A percentile compares a stretch with the other conserved stretches of the same genome.
Conservation (phyloP, 2,888 invertebrate species). For the Bombyx huttoni region DNA sequence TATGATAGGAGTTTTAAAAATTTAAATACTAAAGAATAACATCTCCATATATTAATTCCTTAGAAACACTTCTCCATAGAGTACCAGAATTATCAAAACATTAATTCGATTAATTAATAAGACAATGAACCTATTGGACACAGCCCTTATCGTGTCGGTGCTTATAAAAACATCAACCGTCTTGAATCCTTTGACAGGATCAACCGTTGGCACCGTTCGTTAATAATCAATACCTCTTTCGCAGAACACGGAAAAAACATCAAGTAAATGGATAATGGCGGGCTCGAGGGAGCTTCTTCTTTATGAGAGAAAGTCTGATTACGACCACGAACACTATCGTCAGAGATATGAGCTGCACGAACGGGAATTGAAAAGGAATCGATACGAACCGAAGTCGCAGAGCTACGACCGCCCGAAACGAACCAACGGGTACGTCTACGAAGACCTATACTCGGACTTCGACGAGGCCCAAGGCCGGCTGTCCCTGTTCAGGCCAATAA, state of each 20-base stretch:
- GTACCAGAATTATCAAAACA: too few relatives aligned
- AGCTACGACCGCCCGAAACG: constrained; percentile 34
- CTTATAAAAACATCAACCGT: not conserved
- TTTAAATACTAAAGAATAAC: too few relatives aligned
- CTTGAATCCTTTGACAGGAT: not conserved
- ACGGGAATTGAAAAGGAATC: constrained; percentile 12
- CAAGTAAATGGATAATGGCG: constrained; percentile 40
- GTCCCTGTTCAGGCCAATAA: constrained; percentile 61
- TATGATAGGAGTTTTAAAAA: too few relatives aligned
- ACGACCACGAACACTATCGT: constrained; percentile 36
- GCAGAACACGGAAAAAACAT: constrained; percentile 18
- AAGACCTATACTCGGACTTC: constrained; percentile 66
- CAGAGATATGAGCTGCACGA: constrained; percentile 30
- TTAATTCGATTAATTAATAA: too few relatives aligned
- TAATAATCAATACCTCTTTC: constrained; percentile 33
- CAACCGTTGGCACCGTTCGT: constrained; percentile 7
- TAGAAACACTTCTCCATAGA: too few relatives aligned
- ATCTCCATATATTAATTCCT: too few relatives aligned
- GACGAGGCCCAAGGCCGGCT: constrained; percentile 61
- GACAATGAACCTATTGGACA: too few relatives aligned
- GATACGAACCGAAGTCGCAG: constrained; percentile 14
- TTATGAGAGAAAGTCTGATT: constrained; percentile 46
- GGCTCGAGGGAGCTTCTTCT: constrained; percentile 57
- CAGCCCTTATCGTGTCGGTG: too few relatives aligned
- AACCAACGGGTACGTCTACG: constrained; percentile 62